Evolutionary conservation across 1,140 invertebrate species (phyloP).

Genomic region (Tetranychus cinnabarinus): DNA sequence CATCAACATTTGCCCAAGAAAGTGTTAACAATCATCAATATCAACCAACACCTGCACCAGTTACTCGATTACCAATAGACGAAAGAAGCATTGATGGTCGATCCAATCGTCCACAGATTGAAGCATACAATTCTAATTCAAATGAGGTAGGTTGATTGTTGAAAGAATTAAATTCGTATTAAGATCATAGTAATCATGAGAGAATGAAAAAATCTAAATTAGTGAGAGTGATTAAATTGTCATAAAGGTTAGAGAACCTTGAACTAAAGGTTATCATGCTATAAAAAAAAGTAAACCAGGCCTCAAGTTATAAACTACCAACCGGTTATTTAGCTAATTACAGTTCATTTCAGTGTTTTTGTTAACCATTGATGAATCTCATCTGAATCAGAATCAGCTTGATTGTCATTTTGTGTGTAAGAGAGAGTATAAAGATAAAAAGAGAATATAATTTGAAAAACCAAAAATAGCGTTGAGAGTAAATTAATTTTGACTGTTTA

Average conservation of each 20-base stretch:
- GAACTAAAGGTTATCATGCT: too few species aligned
- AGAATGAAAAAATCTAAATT: not conserved
- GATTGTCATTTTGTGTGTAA: too few species aligned
- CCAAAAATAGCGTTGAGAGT: too few species aligned
- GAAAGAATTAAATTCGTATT: too few species aligned
- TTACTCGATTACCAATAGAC: slow-evolving; percentile 1
- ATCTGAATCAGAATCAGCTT: too few species aligned
- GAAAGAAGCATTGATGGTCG: slow-evolving; percentile 4
- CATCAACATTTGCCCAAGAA: not conserved
- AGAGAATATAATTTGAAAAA: too few species aligned
- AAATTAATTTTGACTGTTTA: too few species aligned
- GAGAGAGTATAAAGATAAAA: too few species aligned
- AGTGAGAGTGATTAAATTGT: not conserved
- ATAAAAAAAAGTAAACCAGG: too few species aligned
- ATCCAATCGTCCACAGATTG: not conserved
- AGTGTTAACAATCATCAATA: not conserved
- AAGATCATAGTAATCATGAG: not conserved
- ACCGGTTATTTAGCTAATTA: not conserved
- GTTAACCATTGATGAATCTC: not conserved
- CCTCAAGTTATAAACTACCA: too few species aligned
- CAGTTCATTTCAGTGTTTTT: not conserved
- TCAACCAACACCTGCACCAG: not conserved
- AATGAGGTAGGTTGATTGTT: too few species aligned
- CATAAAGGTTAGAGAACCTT: not conserved
- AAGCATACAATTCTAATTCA: not conserved